These are phyloP conservation scores for Dynastes grantii DNA, from an alignment of 2,888 invertebrate genomes.

Conservation along the genomic window DNA sequence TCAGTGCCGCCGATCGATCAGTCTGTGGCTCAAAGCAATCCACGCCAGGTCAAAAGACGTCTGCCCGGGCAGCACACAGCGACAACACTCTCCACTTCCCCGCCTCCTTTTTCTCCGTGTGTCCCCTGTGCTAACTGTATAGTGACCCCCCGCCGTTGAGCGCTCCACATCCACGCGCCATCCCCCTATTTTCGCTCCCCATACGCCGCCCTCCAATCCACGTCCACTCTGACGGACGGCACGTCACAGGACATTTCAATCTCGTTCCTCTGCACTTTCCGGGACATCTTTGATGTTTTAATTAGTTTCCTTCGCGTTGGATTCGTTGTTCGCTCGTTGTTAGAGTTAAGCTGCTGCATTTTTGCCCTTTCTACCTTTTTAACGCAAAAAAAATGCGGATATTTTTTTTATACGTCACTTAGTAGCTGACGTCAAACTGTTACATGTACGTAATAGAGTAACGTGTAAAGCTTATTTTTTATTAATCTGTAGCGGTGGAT, in stretches of 20 bases:
- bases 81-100: constrained; percentile 60
- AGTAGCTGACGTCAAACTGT: not conserved
- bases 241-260: constrained; percentile 65
- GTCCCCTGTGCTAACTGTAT: constrained; percentile 13
- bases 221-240: constrained; percentile 63
- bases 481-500: too few relatives aligned
- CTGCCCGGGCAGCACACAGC: constrained; percentile 71
- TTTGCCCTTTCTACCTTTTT: constrained; percentile 1
- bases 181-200: constrained; percentile 53
- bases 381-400: too few relatives aligned
- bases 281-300: constrained; percentile 62
- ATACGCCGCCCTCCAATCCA: constrained; percentile 52
- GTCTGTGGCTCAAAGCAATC: constrained; percentile 72
- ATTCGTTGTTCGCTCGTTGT: constrained; percentile 37
- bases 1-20: constrained; percentile 69
- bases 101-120: constrained; percentile 57
- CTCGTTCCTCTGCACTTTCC: constrained; percentile 56
- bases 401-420: too few relatives aligned
- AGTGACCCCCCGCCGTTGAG: constrained; percentile 55
- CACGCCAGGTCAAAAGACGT: constrained; percentile 71
- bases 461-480: too few relatives aligned
- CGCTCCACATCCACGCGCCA: constrained; percentile 53
- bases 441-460: not conserved
- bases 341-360: constrained; percentile 16
- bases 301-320: constrained; percentile 57